Evolutionary conservation across 2,888 invertebrate species (phyloP).

Genomic region (Melieria omissa): DNA sequence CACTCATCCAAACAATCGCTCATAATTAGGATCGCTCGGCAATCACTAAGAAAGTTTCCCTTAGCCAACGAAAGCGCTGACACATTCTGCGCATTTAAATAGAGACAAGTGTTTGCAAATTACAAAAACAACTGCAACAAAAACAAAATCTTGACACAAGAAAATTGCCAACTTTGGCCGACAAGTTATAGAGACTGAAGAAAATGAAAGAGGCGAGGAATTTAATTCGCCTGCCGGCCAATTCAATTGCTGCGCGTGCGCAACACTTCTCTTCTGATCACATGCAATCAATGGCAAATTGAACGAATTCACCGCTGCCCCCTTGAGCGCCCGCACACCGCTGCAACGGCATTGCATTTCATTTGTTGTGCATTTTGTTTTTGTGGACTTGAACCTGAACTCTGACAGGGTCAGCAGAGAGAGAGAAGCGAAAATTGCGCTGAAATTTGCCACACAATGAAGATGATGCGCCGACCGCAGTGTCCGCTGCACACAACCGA

Average conservation of each 20-base stretch:
- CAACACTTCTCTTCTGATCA: slow-evolving; percentile 7
- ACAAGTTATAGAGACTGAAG: slow-evolving; percentile 6
- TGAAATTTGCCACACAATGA: slow-evolving; percentile 29
- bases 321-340: not conserved
- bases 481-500: no score
- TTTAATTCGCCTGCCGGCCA: slow-evolving; percentile 37
- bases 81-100: not conserved
- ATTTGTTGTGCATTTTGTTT: not conserved
- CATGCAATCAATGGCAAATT: slow-evolving; percentile 32
- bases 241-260: slow-evolving; percentile 14
- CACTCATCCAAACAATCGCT: not conserved
- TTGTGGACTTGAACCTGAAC: slow-evolving; percentile 31
- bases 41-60: not conserved
- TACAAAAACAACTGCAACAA: slow-evolving; percentile 27
- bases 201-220: slow-evolving; percentile 27
- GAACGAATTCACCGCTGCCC: not conserved
- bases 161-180: slow-evolving; percentile 7
- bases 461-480: not conserved
- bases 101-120: slow-evolving; percentile 35
- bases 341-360: not conserved
- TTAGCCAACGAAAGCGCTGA: not conserved
- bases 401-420: slow-evolving; percentile 44
- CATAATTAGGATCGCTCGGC: not conserved
- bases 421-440: slow-evolving; percentile 56
- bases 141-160: slow-evolving; percentile 11